phyloP scores from a whole-genome alignment of 2,888 invertebrate genomes.

The Parnassius apollo region DNA sequence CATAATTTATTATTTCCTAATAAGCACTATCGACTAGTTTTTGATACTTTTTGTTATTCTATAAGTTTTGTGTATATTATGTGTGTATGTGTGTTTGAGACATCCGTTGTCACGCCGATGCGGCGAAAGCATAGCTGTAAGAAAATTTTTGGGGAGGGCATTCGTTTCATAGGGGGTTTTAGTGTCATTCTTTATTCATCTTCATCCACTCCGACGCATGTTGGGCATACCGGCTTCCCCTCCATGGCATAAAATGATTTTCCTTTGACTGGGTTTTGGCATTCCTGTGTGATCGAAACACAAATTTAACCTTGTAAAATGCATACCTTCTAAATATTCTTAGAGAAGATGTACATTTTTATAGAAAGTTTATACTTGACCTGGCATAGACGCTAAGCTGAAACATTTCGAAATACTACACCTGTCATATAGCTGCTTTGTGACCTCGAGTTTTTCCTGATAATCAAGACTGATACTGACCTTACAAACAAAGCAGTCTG shows the following conservation, averaged over 20 bases:
- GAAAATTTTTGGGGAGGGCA: conserved; percentile 65
- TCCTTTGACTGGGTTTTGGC: conserved; percentile 94
- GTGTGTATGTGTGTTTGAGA: conserved; percentile 26
- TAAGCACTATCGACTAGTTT: conserved; percentile 54
- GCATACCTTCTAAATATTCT: conserved; percentile 36
- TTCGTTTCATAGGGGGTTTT: conserved; percentile 49
- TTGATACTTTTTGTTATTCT: conserved; percentile 48
- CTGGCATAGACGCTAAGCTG: conserved; percentile 48
- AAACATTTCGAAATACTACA: conserved; percentile 29
- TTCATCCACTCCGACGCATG: conserved; percentile 95
- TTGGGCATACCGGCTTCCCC: conserved; percentile 97
- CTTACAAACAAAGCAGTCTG: conserved; percentile 99
- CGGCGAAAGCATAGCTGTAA: conserved; percentile 70
- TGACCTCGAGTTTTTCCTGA: not conserved
- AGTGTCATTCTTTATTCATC: conserved; percentile 82
- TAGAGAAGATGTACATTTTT: conserved; percentile 35
- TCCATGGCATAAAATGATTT: conserved; percentile 99
- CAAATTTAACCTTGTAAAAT: conserved; percentile 36
- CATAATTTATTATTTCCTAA: conserved; percentile 63
- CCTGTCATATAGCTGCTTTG: conserved; percentile 33
- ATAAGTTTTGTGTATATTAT: conserved; percentile 39
- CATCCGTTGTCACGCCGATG: conserved; percentile 45
- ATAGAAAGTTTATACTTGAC: conserved; percentile 54
- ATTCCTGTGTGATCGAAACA: conserved; percentile 86
- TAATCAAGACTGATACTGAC: conserved; percentile 82